A percentile compares a stretch with the other conserved stretches of the same genome.
Conservation (phyloP, 92 coral and sea anemone genomes). For the Heliopora coerulea region DNA sequence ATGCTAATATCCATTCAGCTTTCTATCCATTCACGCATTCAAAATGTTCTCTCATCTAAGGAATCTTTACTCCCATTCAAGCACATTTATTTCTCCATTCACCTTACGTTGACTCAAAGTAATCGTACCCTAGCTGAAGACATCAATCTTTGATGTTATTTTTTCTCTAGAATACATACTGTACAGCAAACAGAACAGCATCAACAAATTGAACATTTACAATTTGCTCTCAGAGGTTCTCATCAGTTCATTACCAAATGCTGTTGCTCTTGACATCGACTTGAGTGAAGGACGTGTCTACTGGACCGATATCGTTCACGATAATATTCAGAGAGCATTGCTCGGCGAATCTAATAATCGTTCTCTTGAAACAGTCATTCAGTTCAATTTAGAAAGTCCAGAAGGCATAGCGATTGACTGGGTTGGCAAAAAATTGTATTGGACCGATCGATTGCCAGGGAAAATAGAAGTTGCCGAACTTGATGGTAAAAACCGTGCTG, state of each 20-base stretch:
- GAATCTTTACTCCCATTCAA: too few species aligned
- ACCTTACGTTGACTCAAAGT: too few species aligned
- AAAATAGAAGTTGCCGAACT: conserved; percentile 81
- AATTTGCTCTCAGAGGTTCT: conserved; percentile 19
- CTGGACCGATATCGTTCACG: conserved; percentile 35
- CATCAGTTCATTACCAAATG: conserved; percentile 17
- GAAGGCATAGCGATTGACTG: conserved; percentile 95
- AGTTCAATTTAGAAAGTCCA: conserved; percentile 44
- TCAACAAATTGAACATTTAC: conserved; percentile 18
- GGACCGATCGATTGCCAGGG: conserved; percentile 90
- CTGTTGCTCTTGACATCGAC: conserved; percentile 30
- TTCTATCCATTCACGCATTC: not conserved
- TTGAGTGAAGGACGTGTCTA: conserved; percentile 12
- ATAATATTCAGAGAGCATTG: conserved; percentile 16
- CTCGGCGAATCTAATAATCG: not conserved
- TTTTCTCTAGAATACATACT: conserved; percentile 22
- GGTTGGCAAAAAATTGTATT: conserved; percentile 78
- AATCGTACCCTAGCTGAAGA: too few species aligned
- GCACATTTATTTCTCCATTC: too few species aligned
- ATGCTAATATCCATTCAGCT: too few species aligned
- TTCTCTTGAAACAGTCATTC: conserved; percentile 30
- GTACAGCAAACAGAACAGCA: conserved; percentile 25
- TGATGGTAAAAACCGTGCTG: conserved; percentile 74
- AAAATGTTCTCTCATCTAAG: not conserved
- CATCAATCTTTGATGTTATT: not conserved